phyloP scores from a whole-genome alignment of 92 coral and sea anemone genomes.

The Phenganax subtilis region DNA sequence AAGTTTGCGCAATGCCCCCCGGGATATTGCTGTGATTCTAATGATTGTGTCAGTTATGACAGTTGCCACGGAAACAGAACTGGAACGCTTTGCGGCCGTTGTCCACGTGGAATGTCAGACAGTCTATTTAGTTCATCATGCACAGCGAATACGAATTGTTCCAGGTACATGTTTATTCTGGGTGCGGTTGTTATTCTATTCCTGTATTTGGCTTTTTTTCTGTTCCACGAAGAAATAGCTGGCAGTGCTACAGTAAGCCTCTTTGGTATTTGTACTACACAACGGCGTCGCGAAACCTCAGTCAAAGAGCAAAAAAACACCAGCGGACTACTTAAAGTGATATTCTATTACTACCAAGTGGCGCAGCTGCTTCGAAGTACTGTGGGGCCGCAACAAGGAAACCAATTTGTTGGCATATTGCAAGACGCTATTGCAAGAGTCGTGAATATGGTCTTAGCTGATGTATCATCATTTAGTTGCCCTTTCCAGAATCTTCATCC shows the following conservation, averaged over 20 bases:
- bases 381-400: constrained; percentile 1
- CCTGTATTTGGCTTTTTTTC: constrained; percentile 21
- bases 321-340: constrained; percentile 23
- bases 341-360: constrained; percentile 33
- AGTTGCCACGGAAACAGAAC: constrained; percentile 34
- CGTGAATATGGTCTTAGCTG: constrained; percentile 1
- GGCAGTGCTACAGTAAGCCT: not conserved
- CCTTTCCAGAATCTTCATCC: constrained; percentile 15
- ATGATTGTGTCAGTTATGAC: constrained; percentile 18
- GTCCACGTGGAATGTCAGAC: constrained; percentile 30
- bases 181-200: not conserved
- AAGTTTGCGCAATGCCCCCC: constrained; percentile 31
- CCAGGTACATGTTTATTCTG: not conserved
- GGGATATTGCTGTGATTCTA: constrained; percentile 18
- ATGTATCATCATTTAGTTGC: constrained; percentile 2
- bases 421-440: not conserved
- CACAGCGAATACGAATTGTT: constrained; percentile 2
- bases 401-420: not conserved
- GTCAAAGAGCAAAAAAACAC: not conserved
- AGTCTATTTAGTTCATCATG: constrained; percentile 16
- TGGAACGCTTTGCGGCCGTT: constrained; percentile 29
- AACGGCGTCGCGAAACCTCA: not conserved
- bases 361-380: constrained; percentile 7
- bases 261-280: not conserved
- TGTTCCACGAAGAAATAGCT: constrained; percentile 10